Conservation (phyloP, 2,888 invertebrate genomes). For the Eupithecia abbreviata region DNA sequence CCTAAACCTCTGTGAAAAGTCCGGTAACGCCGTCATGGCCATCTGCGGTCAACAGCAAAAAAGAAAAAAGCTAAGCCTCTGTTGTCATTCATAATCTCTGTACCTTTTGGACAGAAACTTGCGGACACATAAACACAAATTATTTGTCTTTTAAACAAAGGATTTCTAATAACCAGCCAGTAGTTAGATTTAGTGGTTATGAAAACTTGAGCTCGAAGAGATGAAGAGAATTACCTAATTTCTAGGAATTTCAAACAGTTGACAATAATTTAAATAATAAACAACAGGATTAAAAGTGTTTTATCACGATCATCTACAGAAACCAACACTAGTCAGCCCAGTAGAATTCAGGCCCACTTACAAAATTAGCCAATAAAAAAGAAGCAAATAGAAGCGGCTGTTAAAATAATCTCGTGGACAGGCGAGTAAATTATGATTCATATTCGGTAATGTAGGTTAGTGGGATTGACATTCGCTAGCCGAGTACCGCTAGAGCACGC, state of each 20-base stretch:
- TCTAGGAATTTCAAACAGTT: background rate
- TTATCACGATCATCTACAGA: background rate
- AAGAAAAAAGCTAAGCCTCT: too few relatives aligned
- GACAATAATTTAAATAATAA: background rate
- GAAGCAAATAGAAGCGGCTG: conserved; percentile 13
- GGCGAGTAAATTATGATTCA: conserved; percentile 36
- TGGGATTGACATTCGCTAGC: conserved; percentile 38
- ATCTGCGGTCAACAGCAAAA: too few relatives aligned
- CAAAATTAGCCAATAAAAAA: conserved; percentile 1
- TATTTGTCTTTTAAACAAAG: too few relatives aligned
- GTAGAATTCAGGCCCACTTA: background rate
- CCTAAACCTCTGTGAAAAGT: too few relatives aligned
- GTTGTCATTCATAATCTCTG: background rate
- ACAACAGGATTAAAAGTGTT: too few relatives aligned
- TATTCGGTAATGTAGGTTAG: conserved; percentile 38
- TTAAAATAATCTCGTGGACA: conserved; percentile 18
- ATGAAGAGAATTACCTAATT: too few relatives aligned
- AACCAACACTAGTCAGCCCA: background rate
- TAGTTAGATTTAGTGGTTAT: too few relatives aligned
- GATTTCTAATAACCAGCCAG: too few relatives aligned
- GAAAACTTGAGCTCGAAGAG: too few relatives aligned
- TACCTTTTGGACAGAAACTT: background rate
- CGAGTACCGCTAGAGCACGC: conserved; percentile 36
- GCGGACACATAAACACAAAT: too few relatives aligned
- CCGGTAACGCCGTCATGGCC: too few relatives aligned